Evolutionary conservation across 2,888 invertebrate species (phyloP), one percentile per base, ranked within the genome.

Genomic region (Aproaerema taeniolella): DNA sequence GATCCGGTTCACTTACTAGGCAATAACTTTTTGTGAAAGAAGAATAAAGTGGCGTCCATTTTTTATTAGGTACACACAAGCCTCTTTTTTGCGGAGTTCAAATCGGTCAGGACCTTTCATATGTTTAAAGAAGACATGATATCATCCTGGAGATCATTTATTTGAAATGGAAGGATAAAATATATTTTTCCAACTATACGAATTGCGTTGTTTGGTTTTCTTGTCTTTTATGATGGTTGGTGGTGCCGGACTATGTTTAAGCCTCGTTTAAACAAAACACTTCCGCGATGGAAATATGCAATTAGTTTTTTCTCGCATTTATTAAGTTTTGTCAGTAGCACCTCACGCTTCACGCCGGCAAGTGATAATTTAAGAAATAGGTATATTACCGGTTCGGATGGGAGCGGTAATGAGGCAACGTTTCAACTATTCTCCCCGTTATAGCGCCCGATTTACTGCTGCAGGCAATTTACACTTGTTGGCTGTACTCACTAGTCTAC

Each of bases 321-420:
- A 58, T 63, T 53, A 57, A 55, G 61, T 70, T 58, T 60, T 34
- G 17, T 36, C 36, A 29, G 55, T 55, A 53, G 53, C 63, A 53
- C 55, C 53, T 57, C 58, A 56, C 58, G 55, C 52, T 60, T 50
- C 57, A 56, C 58, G 57, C 52, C 61, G 51, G 59, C 58, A 68
- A 55, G 64, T 67, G 62, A 63, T 72, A 62, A 71, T 68, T 67
- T 67, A 52, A 62, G 58, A 55, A 59, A 55, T 59, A 61, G 55
- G 55, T 50, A 50, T 56, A 58, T 57, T 60, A 62, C 58, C 59
- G 57, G 62, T 69, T 67, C 50, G 56, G 56, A 56, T 48, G 36
- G 31, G 45, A 52, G 51, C 52, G 49, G 61, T 62, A 63, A 66
- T 66, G 62, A 61, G 59, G 59, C 55, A 56, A 63, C 52, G 55